Percentiles rank a stretch among this genome's conserved stretches.
Evolutionary conservation across 2,113 vertebrate species (phyloP).

Genomic region (Uria lomvia): DNA sequence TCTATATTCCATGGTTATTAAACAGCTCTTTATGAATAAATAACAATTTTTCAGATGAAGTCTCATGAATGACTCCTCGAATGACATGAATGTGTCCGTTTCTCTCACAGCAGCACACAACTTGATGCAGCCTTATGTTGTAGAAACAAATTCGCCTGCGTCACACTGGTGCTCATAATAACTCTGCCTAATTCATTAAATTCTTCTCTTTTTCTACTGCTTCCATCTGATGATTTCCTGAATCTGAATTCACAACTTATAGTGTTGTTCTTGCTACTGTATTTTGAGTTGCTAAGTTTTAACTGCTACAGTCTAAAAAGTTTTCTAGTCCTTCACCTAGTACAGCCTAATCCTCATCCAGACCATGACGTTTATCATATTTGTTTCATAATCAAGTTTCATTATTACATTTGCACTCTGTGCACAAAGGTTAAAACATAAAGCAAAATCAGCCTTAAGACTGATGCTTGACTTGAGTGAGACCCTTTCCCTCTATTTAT

Average conservation of each 20-base stretch:
- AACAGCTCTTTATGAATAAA: neutral
- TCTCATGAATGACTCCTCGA: neutral
- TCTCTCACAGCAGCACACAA: neutral
- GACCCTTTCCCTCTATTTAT: neutral
- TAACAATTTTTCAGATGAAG: neutral
- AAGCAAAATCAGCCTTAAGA: neutral
- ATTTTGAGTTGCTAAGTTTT: neutral
- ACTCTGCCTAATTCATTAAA: neutral
- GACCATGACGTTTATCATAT: neutral
- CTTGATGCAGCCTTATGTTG: neutral
- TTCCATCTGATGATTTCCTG: neutral
- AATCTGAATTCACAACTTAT: neutral
- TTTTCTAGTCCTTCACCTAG: neutral
- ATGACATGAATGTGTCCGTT: neutral
- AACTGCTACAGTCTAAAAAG: neutral
- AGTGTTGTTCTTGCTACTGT: neutral
- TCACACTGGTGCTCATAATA: neutral
- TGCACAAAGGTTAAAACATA: neutral
- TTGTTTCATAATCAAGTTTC: neutral
- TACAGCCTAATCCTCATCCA: neutral
- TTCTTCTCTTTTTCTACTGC: neutral
- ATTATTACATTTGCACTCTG: neutral
- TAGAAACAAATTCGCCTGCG: neutral
- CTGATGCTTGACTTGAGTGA: neutral
- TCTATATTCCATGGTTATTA: neutral